Evolutionary conservation across 2,888 invertebrate species (phyloP).

Genomic region (Drosophila multiciliata): DNA sequence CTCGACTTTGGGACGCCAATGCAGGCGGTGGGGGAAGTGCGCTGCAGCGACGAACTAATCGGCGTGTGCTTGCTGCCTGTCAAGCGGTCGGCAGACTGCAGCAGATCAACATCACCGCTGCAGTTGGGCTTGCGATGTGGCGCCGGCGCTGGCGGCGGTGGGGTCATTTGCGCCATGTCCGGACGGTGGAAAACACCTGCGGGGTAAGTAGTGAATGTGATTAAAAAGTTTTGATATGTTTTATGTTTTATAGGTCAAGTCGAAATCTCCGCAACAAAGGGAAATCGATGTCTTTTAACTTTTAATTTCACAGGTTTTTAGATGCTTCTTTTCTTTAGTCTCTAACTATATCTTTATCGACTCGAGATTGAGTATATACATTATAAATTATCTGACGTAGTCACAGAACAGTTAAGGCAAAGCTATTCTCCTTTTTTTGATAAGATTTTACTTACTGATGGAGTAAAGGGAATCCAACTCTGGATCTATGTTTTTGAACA

Average conservation of each 20-base stretch:
- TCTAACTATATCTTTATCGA: not conserved
- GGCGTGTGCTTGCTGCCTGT: conserved; percentile 47
- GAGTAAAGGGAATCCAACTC: conserved; percentile 92
- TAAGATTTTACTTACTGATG: conserved; percentile 86
- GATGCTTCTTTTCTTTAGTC: not conserved
- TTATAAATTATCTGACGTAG: not conserved
- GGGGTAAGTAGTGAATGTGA: not conserved
- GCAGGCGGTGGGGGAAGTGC: conserved; percentile 60
- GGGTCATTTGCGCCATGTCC: conserved; percentile 86
- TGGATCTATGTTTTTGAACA: conserved; percentile 85
- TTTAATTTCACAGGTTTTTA: not conserved
- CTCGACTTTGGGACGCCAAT: conserved; percentile 39
- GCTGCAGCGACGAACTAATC: conserved; percentile 59
- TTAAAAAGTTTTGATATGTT: not conserved
- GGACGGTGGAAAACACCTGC: conserved; percentile 84
- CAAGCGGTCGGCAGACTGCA: conserved; percentile 34
- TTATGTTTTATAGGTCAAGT: not conserved
- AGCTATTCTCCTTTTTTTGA: not conserved
- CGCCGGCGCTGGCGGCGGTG: conserved; percentile 91
- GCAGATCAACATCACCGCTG: conserved; percentile 63
- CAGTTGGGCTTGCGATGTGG: conserved; percentile 88
- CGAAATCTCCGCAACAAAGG: not conserved
- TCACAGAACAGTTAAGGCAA: not conserved
- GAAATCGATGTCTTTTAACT: not conserved
- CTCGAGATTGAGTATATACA: not conserved